Evolutionary conservation across 2,797 vertebrate species (phyloP).

Genomic region (Poecile montanus): DNA sequence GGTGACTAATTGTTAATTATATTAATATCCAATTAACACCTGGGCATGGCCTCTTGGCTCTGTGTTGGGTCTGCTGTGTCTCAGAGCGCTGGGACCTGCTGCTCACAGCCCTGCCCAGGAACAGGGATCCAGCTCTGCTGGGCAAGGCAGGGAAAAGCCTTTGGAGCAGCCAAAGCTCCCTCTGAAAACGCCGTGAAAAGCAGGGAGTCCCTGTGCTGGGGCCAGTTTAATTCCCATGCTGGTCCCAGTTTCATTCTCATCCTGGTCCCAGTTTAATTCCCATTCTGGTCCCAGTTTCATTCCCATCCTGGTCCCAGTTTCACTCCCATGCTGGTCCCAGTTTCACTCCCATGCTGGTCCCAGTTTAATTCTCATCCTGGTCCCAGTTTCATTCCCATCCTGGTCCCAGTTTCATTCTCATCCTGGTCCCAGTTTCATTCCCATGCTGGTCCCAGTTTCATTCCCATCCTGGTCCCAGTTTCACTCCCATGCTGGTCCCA

Average conservation of each 20-base stretch:
- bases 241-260: not conserved
- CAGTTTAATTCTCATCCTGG: not conserved
- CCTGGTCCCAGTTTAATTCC: not conserved
- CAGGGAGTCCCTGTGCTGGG: not conserved
- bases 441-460: not conserved
- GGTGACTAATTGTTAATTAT: not conserved
- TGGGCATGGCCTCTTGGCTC: fast-evolving
- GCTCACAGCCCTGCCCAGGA: not conserved
- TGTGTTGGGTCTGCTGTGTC: not conserved
- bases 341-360: not conserved
- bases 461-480: not conserved
- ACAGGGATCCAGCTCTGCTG: not conserved
- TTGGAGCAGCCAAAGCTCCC: not conserved
- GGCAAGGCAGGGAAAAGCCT: not conserved
- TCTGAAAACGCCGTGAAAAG: no score
- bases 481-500: not conserved
- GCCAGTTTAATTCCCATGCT: not conserved
- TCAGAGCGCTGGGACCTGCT: not conserved
- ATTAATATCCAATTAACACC: no score
- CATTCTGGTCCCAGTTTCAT: not conserved
- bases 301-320: not conserved
- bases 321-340: not conserved
- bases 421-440: not conserved
- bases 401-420: not conserved
- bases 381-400: not conserved